Evolutionary conservation across 2,113 vertebrate genomes (phyloP).

Genomic region (Recurvirostra avosetta): DNA sequence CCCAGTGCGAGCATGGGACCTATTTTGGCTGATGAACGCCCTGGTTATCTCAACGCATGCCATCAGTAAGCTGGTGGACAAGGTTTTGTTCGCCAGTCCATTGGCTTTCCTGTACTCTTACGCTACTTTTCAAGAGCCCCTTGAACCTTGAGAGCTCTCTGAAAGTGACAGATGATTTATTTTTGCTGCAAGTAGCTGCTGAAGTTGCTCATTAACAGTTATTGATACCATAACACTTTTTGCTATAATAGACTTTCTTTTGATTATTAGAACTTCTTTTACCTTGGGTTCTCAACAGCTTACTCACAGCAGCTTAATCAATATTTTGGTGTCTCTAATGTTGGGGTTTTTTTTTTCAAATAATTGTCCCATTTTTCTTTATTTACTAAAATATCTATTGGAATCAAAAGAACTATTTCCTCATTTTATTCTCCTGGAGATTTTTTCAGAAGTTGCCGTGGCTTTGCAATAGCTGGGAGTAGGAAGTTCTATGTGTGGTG

Average conservation of each 20-base stretch:
- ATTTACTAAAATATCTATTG: background rate
- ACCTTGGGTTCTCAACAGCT: background rate
- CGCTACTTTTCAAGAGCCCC: background rate
- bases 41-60: background rate
- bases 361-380: constrained; percentile 33
- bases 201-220: constrained; percentile 18
- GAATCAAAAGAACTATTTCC: background rate
- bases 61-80: background rate
- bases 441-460: background rate
- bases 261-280: background rate
- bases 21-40: background rate
- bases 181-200: background rate
- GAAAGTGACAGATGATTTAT: background rate
- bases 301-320: background rate
- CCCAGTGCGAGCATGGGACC: background rate
- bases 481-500: background rate
- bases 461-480: background rate
- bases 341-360: background rate
- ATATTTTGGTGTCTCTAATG: background rate
- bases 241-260: background rate
- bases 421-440: background rate
- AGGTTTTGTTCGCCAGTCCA: background rate
- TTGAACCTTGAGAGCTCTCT: background rate
- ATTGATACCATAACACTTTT: background rate
- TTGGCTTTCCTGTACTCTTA: background rate